Base-by-base conservation (phyloP, 1,140 invertebrate genomes). In the Cydia pomonella region DNA sequence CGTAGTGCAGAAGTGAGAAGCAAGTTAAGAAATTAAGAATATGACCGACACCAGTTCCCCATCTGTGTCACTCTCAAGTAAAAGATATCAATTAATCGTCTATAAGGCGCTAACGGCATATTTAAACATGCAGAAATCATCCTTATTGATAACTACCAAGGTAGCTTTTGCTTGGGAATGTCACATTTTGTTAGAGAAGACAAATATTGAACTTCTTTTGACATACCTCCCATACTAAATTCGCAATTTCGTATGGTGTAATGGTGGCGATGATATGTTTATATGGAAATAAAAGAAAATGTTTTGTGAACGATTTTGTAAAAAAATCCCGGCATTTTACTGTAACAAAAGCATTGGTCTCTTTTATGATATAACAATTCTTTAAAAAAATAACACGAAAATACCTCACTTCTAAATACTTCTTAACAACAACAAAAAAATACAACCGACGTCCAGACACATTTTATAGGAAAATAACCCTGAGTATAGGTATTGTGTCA, bases 201-300 rank as follows among this genome's bases (percentile, higher is more conserved):
- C 53, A 69, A 69, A 69, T 33, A 33, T 33, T 18, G 2, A 38
- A 69, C 9, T 69, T 38, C 18, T 69, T n/a, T 73, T 33, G 72
- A 81, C 81, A 80, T 82, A 84, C 82, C 80, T 82, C 81, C 81
- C 84, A 79, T 75, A 83, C 85, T 87, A 84, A 76, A 78, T 62
- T 73, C 73, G 73, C 73, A 74, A 77, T 77, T 80, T 80, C 75
- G 75, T 80, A 82, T 78, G 78, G 75, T 78, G 85, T 82, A 82
- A 85, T 82, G 85, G 80, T 79, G 75, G 73, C 71, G 75, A 72
- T 69, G 82, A 69, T 79, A 79, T 78, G 18, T 73, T 74, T 81
- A 80, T 87, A 84, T 86, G 85, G 72, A 84, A 87, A 85, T 79
- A 76, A 83, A 79, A 81, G 83, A 82, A 83, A 74, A 77, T 69